Percentiles rank a stretch among this genome's conserved stretches.
Evolutionary conservation across 2,888 invertebrate genomes (phyloP).

Genomic region (Catocala sponsa): DNA sequence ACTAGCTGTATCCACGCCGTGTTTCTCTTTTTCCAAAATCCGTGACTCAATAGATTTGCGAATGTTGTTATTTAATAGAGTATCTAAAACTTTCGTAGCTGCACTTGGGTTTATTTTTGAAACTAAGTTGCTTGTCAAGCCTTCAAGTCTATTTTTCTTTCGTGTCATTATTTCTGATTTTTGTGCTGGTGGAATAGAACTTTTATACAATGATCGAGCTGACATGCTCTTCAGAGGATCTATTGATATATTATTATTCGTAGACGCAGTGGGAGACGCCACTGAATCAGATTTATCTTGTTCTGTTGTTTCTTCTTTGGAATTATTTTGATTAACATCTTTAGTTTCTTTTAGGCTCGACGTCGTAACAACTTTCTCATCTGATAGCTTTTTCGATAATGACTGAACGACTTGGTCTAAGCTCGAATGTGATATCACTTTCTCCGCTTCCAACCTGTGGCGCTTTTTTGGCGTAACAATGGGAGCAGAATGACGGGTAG

Average conservation of each 20-base stretch:
- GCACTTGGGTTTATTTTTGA: slow-evolving; percentile 89
- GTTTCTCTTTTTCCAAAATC: slow-evolving; percentile 82
- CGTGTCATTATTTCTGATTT: slow-evolving; percentile 88
- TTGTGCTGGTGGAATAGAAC: slow-evolving; percentile 81
- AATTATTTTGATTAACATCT: slow-evolving; percentile 71
- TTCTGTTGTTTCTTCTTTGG: slow-evolving; percentile 68
- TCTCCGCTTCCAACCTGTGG: slow-evolving; percentile 90
- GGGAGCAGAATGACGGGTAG: slow-evolving; percentile 76
- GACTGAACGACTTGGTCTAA: slow-evolving; percentile 84
- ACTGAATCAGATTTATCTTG: slow-evolving; percentile 55
- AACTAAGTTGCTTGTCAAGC: slow-evolving; percentile 88
- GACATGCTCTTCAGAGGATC: slow-evolving; percentile 85
- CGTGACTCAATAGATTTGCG: slow-evolving; percentile 84
- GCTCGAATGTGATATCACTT: slow-evolving; percentile 72
- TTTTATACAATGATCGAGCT: slow-evolving; percentile 82
- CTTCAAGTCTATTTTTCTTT: slow-evolving; percentile 90
- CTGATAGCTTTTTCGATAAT: slow-evolving; percentile 81
- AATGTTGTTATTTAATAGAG: slow-evolving; percentile 83
- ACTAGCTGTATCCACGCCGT: slow-evolving; percentile 57
- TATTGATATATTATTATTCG: slow-evolving; percentile 59
- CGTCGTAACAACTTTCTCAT: slow-evolving; percentile 68
- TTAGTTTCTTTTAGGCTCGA: slow-evolving; percentile 65
- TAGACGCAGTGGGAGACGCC: slow-evolving; percentile 49
- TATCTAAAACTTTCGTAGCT: slow-evolving; percentile 85
- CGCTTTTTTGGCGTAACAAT: slow-evolving; percentile 92